Evolutionary conservation across 1,140 invertebrate genomes (phyloP), one percentile per base, ranked within the genome.

Genomic region (Bemisia tabaci): DNA sequence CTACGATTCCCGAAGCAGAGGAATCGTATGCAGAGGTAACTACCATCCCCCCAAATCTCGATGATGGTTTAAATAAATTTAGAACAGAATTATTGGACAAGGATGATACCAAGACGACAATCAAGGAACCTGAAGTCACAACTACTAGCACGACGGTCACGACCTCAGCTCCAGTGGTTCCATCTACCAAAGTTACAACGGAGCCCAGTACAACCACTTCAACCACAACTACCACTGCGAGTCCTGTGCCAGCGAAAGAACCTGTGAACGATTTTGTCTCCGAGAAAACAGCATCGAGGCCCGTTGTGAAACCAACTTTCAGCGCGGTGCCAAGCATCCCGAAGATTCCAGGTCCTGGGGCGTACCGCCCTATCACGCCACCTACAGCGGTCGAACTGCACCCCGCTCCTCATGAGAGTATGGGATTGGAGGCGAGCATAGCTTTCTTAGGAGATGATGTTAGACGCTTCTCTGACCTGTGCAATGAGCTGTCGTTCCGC

Each of bases 401-500:
- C 2, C 78, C 81, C 1, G 83, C 82, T 68, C 84, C 84, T 0
- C 77, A 82, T 22, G 82, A 84, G 74, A 84, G 84, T 66, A 84
- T 85, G 68, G 89, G 88, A 0, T 75, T 92, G 22, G 89, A 91
- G 76, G 85, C 85, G 2, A 91, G 85, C 25, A 84, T 85, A 1
- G 82, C 82, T 64, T 78, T 82, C 68, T 79, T 91, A n/a, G 85
- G 84, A 17, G 79, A 83, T 67, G 88, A 91, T 73, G 80, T 90
- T 48, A 73, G 79, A 0, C 80, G 84, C 26, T 91, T 91, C 71
- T 79, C 85, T 1, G 84, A 87, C 70, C 78, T 92, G 1, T 92
- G 89, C 75, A 94, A 94, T 72, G 88, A 92, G 73, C 74, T 94
- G 22, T 89, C 89, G 0, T 90, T 92, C 65, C 84, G 83, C 72